Percentiles rank a stretch among this genome's conserved stretches.
Evolutionary conservation across 64 coral and sea anemone genomes (phyloP).

Genomic region (Orbicella faveolata): DNA sequence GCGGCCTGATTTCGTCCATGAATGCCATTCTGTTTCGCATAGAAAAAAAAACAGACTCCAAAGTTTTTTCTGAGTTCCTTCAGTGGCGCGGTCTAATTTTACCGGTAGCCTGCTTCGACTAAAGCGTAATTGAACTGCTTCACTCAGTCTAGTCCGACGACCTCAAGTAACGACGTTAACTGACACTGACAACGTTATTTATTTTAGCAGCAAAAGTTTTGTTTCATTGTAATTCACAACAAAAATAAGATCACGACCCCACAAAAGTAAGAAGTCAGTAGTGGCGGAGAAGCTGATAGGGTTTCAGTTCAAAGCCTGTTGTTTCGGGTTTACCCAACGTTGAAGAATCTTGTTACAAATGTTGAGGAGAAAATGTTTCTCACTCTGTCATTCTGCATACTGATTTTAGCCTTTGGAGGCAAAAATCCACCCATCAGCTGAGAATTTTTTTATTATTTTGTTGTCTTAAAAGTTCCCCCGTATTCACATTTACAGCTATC

Average conservation of each 20-base stretch:
- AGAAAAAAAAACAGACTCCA: background rate
- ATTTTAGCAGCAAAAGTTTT: background rate
- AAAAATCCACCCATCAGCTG: too few relatives aligned
- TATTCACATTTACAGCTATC: too few relatives aligned
- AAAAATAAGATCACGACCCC: background rate
- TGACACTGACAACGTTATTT: slow-evolving; percentile 15
- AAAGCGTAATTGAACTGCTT: background rate
- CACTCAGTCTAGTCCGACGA: background rate
- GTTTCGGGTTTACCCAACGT: background rate
- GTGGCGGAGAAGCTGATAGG: background rate
- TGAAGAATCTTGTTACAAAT: background rate
- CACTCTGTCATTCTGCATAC: too few relatives aligned
- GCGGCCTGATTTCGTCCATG: background rate
- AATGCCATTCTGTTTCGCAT: background rate
- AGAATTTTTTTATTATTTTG: too few relatives aligned
- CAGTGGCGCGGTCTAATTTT: background rate
- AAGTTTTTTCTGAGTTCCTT: background rate
- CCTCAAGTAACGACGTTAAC: background rate
- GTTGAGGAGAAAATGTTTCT: background rate
- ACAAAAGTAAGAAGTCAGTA: background rate
- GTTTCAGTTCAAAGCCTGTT: background rate
- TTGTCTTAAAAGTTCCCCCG: too few relatives aligned
- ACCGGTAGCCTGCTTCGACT: background rate
- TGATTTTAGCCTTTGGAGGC: too few relatives aligned
- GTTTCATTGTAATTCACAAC: background rate